Conservation (phyloP, 1,140 invertebrate species). For the Saxidomus purpurata region DNA sequence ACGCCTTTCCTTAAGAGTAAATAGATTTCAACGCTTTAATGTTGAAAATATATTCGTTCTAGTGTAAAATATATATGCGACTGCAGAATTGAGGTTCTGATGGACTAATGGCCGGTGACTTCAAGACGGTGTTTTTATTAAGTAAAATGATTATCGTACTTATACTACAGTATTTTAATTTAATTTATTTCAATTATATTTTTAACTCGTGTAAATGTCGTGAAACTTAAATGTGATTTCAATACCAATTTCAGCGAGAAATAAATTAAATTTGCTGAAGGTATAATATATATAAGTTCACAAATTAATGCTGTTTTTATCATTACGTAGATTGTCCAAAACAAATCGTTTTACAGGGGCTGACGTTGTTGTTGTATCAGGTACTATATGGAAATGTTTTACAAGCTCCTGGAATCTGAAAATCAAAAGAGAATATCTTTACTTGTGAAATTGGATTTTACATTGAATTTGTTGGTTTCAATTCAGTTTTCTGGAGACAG, state of each 20-base stretch:
- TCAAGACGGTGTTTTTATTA: no score
- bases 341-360: not conserved
- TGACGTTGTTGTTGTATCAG: not conserved
- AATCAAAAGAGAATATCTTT: not conserved
- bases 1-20: no score
- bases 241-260: not conserved
- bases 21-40: no score
- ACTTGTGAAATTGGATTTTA: not conserved
- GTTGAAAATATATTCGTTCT: no score
- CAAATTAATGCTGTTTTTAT: not conserved
- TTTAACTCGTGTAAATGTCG: no score
- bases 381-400: conserved; percentile 18
- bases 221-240: no score
- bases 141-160: no score
- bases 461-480: not conserved
- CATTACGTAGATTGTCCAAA: not conserved
- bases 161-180: no score
- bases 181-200: no score
- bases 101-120: no score
- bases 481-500: not conserved
- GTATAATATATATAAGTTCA: not conserved
- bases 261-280: not conserved
- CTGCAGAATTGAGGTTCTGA: no score
- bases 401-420: conserved; percentile 32
- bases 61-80: no score